phyloP scores from a whole-genome alignment of 2,797 vertebrate species.

The Gadopsis bispinosus region DNA sequence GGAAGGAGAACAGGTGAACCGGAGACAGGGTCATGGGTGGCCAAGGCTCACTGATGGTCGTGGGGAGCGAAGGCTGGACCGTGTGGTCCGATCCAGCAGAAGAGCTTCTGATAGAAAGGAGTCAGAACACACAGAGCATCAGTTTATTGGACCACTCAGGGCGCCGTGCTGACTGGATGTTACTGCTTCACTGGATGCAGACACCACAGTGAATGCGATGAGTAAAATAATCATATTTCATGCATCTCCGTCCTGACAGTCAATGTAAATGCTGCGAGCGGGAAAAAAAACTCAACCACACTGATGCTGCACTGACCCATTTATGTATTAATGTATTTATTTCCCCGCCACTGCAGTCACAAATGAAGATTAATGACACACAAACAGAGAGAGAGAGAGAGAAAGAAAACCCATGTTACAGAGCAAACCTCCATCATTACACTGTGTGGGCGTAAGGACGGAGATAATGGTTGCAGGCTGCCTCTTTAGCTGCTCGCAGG shows the following conservation, averaged over 20 bases:
- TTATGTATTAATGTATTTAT: conserved; percentile 47
- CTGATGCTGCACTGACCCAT: conserved; percentile 41
- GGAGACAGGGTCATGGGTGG: too few species aligned
- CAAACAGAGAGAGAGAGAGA: conserved; percentile 1
- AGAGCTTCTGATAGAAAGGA: too few species aligned
- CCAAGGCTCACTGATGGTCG: too few species aligned
- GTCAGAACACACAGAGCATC: too few species aligned
- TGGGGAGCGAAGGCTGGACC: too few species aligned
- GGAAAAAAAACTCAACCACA: not conserved
- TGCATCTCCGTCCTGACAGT: not conserved
- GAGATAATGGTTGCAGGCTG: conserved; percentile 24
- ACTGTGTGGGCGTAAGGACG: not conserved
- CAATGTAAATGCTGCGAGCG: conserved; percentile 7
- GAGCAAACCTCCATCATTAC: conserved; percentile 17
- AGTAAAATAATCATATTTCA: conserved; percentile 31
- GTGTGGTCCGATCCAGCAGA: too few species aligned
- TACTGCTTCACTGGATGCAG: not conserved
- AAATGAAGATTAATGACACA: conserved; percentile 61
- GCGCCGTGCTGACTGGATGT: too few species aligned
- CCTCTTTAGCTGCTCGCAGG: conserved; percentile 7
- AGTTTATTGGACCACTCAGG: too few species aligned
- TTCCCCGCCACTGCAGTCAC: conserved; percentile 23
- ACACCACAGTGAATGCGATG: not conserved
- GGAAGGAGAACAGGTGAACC: too few species aligned
- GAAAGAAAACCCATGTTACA: not conserved